Evolutionary conservation across 2,797 vertebrate species (phyloP), one percentile per base, ranked within the genome.

Genomic region (Enteromius viviparus): DNA sequence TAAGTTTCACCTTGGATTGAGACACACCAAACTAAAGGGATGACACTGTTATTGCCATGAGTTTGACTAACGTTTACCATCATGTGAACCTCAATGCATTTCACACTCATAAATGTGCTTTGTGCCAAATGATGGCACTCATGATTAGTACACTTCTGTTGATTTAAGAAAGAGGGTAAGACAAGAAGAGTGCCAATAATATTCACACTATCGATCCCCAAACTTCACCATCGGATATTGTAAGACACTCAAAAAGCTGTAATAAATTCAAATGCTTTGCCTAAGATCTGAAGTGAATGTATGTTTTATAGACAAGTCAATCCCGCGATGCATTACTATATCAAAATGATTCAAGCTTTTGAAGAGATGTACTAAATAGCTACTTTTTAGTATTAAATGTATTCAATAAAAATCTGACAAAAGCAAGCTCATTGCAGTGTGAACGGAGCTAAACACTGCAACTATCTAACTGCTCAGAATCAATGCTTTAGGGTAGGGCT

Each of bases 81-180:
- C 23, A 37, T 45, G 23, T 69, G 66, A 75, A 64, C 11, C 32
- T 45, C 34, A 12, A 11, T 72, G 70, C 37, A 62, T 83, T 70
- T 85, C 53, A 66, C 58, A 17, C n/a, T 74, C 68, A 14, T 78
- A 32, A 32, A 68, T 66, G 68, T 86, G 77, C 76, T 58, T 86
- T 80, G 77, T 89, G 76, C 82, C 85, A 86, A 83, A 87, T 69
- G 34, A 76, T 83, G 69, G 83, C 12, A 47, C 15, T 58, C 70
- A 23, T 40, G 51, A 80, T 23, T 62, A 49, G 62, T 51, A 80
- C 47, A 17, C 66, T 62, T 71, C 11, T 21, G 34, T 37, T 66
- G 55, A 51, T 42, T 71, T 47, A 74, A 64, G 19, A 11, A 55
- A 71, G n/a, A 58, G n/a, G n/a, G 10, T 23, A 58, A 58, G n/a